A percentile compares a stretch with the other conserved stretches of the same genome.
Conservation (phyloP, 2,797 vertebrate species). For the Paguma larvata region DNA sequence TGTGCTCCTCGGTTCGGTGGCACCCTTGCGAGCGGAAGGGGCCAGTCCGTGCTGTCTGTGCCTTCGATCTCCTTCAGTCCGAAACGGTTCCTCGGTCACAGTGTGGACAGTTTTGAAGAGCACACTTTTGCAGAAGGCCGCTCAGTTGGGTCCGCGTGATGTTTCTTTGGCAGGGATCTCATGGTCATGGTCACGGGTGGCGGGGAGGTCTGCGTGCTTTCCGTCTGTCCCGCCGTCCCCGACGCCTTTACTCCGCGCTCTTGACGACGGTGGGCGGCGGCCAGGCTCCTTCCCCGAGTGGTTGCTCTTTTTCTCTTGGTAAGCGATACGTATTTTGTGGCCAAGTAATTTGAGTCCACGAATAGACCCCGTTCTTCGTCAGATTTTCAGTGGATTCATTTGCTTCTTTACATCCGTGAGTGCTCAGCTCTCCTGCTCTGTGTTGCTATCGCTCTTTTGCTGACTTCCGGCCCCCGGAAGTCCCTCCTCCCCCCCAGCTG, state of each 20-base stretch:
- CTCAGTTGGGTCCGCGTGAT: neutral
- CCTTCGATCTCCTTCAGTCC: neutral
- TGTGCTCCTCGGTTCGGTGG: neutral
- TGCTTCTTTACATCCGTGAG: neutral
- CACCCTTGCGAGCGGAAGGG: neutral
- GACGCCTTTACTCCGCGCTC: neutral
- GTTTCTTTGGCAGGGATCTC: neutral
- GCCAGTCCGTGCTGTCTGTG: neutral
- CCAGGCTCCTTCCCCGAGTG: neutral
- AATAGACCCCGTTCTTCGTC: neutral
- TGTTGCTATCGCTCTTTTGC: neutral
- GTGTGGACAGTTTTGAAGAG: neutral
- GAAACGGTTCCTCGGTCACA: too few species aligned
- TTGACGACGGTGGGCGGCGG: neutral
- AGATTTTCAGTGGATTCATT: rapidly evolving
- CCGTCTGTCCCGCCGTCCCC: rapidly evolving
- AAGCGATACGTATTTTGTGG: neutral
- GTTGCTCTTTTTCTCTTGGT: neutral
- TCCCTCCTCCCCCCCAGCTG: neutral
- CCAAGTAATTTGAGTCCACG: neutral
- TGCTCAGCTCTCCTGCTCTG: neutral
- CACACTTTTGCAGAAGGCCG: neutral
- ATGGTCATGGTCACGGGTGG: rapidly evolving
- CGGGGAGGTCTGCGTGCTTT: neutral
- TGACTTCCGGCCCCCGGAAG: too few species aligned